These are phyloP conservation scores for Ips typographus DNA, from an alignment of 1,140 invertebrate species.

Conservation along the genomic window DNA sequence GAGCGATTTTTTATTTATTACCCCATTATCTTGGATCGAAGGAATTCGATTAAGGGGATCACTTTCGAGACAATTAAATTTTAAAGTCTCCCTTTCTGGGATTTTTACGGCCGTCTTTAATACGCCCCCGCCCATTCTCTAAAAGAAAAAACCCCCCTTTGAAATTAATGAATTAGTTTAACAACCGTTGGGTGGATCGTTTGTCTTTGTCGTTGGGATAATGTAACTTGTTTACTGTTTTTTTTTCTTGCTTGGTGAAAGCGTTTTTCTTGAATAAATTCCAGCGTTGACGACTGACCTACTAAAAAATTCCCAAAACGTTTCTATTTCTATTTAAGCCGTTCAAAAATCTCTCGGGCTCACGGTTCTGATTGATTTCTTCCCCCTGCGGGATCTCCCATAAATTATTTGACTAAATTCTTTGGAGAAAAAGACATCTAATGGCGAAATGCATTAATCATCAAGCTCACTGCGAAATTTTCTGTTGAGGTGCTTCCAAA, in stretches of 20 bases:
- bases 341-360: conserved; percentile 16
- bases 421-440: conserved; percentile 18
- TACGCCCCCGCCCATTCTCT: neutral
- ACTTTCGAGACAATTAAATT: conserved; percentile 13
- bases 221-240: conserved; percentile 1
- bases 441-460: conserved; percentile 26
- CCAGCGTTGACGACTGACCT: neutral
- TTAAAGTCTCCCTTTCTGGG: neutral
- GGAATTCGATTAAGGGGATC: conserved; percentile 10
- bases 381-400: conserved; percentile 20
- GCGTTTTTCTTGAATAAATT: neutral
- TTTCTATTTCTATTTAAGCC: conserved; percentile 19
- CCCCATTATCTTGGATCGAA: conserved; percentile 5
- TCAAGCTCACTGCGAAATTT: conserved; percentile 7
- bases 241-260: neutral
- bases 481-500: neutral
- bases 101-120: conserved; percentile 11
- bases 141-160: neutral
- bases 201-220: conserved; percentile 9
- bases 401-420: conserved; percentile 26
- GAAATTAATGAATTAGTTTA: conserved; percentile 16
- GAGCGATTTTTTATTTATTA: conserved; percentile 4
- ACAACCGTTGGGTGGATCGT: conserved; percentile 6
- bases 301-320: neutral
- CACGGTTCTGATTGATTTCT: conserved; percentile 16